Percentiles rank a stretch among this genome's conserved stretches.
Conservation (phyloP, 2,113 vertebrate genomes). For the Laterallus jamaicensis region DNA sequence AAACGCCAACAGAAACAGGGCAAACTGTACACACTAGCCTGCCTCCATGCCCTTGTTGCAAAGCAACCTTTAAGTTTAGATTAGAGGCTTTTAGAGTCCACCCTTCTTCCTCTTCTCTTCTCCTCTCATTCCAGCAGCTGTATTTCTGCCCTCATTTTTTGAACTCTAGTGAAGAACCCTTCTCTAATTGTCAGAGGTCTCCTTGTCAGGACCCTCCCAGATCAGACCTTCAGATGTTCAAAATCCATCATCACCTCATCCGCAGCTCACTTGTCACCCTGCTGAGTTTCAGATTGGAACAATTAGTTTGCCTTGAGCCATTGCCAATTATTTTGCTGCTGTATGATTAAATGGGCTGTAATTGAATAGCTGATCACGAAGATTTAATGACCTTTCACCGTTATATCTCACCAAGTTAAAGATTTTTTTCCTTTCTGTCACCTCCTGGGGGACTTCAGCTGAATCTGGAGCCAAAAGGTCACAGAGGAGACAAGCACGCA, state of each 20-base stretch:
- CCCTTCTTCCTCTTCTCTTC: background rate
- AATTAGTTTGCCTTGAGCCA: constrained; percentile 38
- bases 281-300: constrained; percentile 6
- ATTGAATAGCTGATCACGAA: constrained; percentile 13
- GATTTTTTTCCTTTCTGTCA: background rate
- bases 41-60: background rate
- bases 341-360: constrained; percentile 44
- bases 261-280: background rate
- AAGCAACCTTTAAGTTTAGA: background rate
- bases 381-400: constrained; percentile 15
- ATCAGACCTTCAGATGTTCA: constrained; percentile 4
- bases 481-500: background rate
- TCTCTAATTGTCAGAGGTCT: background rate
- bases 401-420: background rate
- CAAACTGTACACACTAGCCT: background rate
- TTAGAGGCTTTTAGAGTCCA: background rate
- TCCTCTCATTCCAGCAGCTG: background rate
- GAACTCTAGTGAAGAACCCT: background rate
- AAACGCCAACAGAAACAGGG: fast-evolving
- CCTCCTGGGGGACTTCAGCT: background rate
- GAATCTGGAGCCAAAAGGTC: constrained; percentile 10
- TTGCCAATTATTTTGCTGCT: constrained; percentile 48
- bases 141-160: background rate
- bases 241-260: constrained; percentile 30
- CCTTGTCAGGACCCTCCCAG: background rate